Evolutionary conservation across 1,140 invertebrate genomes (phyloP).

Genomic region (Bombus pascuorum): DNA sequence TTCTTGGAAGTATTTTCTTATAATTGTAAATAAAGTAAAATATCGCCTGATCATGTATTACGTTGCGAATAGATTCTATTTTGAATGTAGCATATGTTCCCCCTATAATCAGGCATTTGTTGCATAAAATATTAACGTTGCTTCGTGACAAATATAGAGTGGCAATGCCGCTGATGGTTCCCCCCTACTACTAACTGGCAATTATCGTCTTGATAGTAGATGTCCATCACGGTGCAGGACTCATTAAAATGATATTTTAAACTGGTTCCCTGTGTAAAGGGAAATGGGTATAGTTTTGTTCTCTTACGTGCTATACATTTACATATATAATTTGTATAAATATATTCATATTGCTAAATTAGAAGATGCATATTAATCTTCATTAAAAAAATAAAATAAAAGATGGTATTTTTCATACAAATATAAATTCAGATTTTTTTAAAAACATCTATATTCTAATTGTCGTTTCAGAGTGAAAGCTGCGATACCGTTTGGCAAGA

Average conservation of each 20-base stretch:
- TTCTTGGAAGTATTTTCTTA: neutral
- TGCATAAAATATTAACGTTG: conserved; percentile 16
- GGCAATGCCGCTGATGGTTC: too few relatives aligned
- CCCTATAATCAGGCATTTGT: neutral
- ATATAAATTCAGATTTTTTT: neutral
- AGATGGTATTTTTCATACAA: neutral
- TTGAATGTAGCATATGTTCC: neutral
- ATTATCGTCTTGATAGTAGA: neutral
- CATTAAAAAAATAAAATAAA: neutral
- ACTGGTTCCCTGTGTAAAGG: neutral
- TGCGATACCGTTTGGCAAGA: conserved; percentile 95
- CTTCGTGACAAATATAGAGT: neutral
- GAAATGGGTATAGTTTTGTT: neutral
- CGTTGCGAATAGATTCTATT: neutral
- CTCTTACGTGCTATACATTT: neutral
- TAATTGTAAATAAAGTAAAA: neutral
- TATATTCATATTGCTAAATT: neutral
- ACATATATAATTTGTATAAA: neutral
- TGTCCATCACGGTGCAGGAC: neutral
- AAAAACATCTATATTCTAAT: neutral
- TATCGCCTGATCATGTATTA: neutral
- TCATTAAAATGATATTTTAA: conserved; percentile 17
- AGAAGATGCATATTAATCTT: neutral
- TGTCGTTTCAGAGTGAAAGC: conserved; percentile 90
- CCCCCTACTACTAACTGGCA: neutral